These are phyloP conservation scores for Allygus modestus DNA, from an alignment of 2,888 invertebrate genomes.

Conservation along the genomic window DNA sequence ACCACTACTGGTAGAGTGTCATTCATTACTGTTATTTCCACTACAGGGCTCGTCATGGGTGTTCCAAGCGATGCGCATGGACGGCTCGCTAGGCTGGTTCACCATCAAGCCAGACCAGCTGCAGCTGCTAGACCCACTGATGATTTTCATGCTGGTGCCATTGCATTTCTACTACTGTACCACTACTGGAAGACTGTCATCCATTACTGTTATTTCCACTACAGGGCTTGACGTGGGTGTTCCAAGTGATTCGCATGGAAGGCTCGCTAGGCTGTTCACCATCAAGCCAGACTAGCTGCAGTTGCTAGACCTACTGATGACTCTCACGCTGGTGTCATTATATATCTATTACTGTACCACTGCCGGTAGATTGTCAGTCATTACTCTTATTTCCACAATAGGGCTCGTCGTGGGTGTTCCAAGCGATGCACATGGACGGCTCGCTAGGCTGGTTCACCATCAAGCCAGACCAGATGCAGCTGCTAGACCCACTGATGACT, in stretches of 20 bases:
- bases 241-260: slow-evolving; percentile 91
- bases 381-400: too few relatives aligned
- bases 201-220: neutral
- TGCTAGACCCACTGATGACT: slow-evolving; percentile 86
- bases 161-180: too few relatives aligned
- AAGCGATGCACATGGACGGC: slow-evolving; percentile 92
- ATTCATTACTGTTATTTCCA: neutral
- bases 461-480: slow-evolving; percentile 95
- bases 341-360: too few relatives aligned
- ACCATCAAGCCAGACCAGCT: slow-evolving; percentile 94
- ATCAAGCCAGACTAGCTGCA: slow-evolving; percentile 96
- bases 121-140: slow-evolving; percentile 75
- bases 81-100: slow-evolving; percentile 83
- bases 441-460: slow-evolving; percentile 82
- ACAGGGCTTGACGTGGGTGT: slow-evolving; percentile 68
- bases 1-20: too few relatives aligned
- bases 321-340: slow-evolving; percentile 90
- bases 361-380: too few relatives aligned
- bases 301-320: slow-evolving; percentile 87
- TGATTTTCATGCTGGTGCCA: too few relatives aligned
- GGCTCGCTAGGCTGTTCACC: slow-evolving; percentile 83
- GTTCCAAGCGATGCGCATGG: slow-evolving; percentile 90
- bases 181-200: too few relatives aligned
- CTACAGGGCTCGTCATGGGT: slow-evolving; percentile 68
- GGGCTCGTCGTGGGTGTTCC: slow-evolving; percentile 73